Conservation (phyloP, 1,140 invertebrate species). For the Pygmarrhopalites habei region DNA sequence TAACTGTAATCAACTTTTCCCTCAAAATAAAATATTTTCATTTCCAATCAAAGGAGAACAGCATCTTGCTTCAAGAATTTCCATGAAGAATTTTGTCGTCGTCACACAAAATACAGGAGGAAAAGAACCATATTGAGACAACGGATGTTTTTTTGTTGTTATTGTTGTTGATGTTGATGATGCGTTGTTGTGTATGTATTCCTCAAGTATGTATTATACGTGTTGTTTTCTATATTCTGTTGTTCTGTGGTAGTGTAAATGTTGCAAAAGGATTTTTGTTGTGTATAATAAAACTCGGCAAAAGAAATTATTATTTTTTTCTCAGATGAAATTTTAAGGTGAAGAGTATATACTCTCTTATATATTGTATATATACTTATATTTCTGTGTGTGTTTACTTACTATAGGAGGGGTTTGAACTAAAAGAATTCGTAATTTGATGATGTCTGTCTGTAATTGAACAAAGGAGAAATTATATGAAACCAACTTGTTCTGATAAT, state of each 20-base stretch:
- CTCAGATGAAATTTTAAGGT: background rate
- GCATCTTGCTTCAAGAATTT: no score
- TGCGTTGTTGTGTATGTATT: background rate
- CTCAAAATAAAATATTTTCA: no score
- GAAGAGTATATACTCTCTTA: background rate
- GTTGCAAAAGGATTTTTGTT: background rate
- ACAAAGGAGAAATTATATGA: no score
- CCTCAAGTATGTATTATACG: background rate
- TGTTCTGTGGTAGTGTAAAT: background rate
- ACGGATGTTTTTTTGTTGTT: no score
- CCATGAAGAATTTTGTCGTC: no score
- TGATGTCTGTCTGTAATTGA: background rate
- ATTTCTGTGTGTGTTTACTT: slow-evolving; percentile 2
- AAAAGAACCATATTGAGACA: no score
- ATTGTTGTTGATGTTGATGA: background rate
- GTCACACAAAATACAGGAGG: no score
- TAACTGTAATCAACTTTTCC: no score
- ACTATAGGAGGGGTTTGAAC: background rate
- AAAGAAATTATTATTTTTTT: background rate
- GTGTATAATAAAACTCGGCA: background rate
- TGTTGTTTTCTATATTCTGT: background rate
- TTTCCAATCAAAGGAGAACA: no score
- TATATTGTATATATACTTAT: background rate
- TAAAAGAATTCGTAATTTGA: background rate
- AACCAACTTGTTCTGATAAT: no score